Percentiles rank a stretch among this genome's conserved stretches.
Evolutionary conservation across 2,113 vertebrate species (phyloP).

Genomic region (Eptesicus fuscus): DNA sequence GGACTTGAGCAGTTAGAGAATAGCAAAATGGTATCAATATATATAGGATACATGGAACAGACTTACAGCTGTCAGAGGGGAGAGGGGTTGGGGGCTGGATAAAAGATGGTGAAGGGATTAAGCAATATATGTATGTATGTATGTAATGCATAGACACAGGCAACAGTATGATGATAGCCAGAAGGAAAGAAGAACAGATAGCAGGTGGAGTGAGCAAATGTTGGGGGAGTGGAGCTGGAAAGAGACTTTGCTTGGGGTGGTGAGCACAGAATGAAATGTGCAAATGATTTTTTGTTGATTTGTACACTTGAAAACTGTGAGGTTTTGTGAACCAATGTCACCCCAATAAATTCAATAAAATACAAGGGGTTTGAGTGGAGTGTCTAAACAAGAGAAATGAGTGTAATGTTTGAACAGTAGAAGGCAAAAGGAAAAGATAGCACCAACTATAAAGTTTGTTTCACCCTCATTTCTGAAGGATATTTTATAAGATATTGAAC

Average conservation of each 20-base stretch:
- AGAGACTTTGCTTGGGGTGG: neutral
- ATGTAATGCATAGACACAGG: neutral
- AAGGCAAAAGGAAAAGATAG: neutral
- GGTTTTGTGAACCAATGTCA: neutral
- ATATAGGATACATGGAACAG: neutral
- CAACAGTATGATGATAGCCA: neutral
- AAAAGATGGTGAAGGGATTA: neutral
- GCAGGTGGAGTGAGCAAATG: neutral
- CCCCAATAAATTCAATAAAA: neutral
- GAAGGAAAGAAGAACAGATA: neutral
- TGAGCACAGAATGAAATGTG: neutral
- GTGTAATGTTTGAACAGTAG: neutral
- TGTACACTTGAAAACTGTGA: neutral
- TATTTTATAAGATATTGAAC: neutral
- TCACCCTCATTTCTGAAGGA: neutral
- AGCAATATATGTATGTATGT: neutral
- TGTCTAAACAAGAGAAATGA: neutral
- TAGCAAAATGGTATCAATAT: neutral
- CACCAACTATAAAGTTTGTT: neutral
- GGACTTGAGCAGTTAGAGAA: neutral
- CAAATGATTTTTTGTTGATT: neutral
- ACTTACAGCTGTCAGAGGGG: neutral
- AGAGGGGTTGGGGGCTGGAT: neutral
- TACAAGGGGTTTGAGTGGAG: neutral
- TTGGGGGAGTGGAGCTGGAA: neutral